Evolutionary conservation across 2,888 invertebrate species (phyloP).

Genomic region (Lycaena phlaeas): DNA sequence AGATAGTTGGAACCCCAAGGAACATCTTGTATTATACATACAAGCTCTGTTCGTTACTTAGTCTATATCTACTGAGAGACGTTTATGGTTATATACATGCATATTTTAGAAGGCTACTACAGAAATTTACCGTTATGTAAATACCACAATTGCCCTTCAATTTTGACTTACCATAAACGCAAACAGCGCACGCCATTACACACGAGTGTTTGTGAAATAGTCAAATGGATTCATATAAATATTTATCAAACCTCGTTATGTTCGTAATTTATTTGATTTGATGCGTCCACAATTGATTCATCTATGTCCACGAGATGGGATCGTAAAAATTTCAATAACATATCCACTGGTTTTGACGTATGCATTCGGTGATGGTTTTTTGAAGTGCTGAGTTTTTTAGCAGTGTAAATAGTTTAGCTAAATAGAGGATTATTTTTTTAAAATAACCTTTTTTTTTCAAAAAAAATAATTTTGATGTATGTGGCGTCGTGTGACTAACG

Average conservation of each 20-base stretch:
- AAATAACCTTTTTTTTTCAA: too few relatives aligned
- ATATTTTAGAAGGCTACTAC: conserved; percentile 47
- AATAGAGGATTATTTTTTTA: too few relatives aligned
- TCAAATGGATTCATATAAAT: conserved; percentile 50
- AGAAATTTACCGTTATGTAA: conserved; percentile 45
- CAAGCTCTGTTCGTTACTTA: too few relatives aligned
- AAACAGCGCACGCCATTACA: conserved; percentile 63
- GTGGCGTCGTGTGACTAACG: too few relatives aligned
- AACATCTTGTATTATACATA: too few relatives aligned
- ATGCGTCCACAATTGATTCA: conserved; percentile 49
- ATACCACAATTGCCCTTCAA: conserved; percentile 40
- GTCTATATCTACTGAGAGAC: conserved; percentile 26
- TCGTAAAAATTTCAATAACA: too few relatives aligned
- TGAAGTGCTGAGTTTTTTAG: too few relatives aligned
- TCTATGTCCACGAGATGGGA: conserved; percentile 20
- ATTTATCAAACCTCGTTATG: conserved; percentile 59
- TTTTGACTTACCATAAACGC: conserved; percentile 45
- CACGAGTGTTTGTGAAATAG: conserved; percentile 63
- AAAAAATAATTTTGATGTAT: too few relatives aligned
- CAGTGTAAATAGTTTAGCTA: too few relatives aligned
- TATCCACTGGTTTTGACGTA: too few relatives aligned
- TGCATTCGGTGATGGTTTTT: too few relatives aligned
- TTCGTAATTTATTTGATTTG: conserved; percentile 58
- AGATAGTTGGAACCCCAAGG: too few relatives aligned
- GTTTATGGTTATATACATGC: conserved; percentile 44